Base-by-base conservation (phyloP, 2,888 invertebrate genomes). In the Luffia ferchaultella region DNA sequence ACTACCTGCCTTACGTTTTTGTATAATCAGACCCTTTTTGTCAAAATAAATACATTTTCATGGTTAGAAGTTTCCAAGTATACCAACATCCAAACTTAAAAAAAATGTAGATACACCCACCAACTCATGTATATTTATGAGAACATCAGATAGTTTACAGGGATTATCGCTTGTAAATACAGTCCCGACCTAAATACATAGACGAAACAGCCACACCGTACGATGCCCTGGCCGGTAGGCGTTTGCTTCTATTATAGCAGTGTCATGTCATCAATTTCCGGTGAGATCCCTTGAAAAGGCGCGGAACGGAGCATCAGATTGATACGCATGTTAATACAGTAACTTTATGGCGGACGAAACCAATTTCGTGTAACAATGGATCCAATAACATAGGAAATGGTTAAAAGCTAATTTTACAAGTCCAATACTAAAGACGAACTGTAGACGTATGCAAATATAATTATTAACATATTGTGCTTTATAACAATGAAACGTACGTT, bases 261-360 rank as follows among this genome's bases (percentile, higher is more conserved):
- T 63, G 67, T 70, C 70, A 68, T 65, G 65, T 59, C 64, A 65
- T 60, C 64, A 67, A 70, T 70, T 68, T 70, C 68, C 69, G 65
- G 65, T 54, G 52, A 59, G 60, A 58, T 57, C 58, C 53, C 55
- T 50, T 49, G 12, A n/a, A 2, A 15, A 16, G 2, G 30, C 30
- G 30, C 12, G 30, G 3, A 30, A 12, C 30, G 5, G 30, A 12
- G 30, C 30, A 30, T 30, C 30, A 12, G 30, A 30, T 30, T 30
- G 30, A 30, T 30, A 30, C 30, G 30, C 30, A 3, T 12, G 30
- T 7, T 30, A 30, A 30, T 30, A 30, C 30, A 12, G n/a, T n/a
- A n/a, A n/a, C n/a, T n/a, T n/a, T 30, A 30, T 12, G 12, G 30
- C 3, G 30, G 5, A 3, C 5, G 5, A 12, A 30, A 30, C 30